A percentile compares a stretch with the other conserved stretches of the same genome.
Conservation (phyloP, 2,888 invertebrate genomes). For the Microctonus aethiopoides region DNA sequence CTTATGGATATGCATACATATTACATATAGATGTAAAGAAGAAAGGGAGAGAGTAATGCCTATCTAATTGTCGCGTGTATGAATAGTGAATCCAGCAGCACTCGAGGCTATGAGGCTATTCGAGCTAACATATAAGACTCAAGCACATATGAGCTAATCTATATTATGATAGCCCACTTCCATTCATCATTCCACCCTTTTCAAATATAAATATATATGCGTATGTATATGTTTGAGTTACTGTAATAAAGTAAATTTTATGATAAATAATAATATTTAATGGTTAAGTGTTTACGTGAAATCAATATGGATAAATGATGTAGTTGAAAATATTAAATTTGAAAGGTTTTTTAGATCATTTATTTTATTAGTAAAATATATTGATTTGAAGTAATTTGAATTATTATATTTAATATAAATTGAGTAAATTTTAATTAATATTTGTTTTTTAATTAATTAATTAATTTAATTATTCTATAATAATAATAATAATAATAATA, state of each 20-base stretch:
- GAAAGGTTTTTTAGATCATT: no score
- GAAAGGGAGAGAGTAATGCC: constrained; percentile 61
- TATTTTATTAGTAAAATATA: no score
- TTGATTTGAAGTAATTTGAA: no score
- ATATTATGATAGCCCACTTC: constrained; percentile 64
- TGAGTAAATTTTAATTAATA: no score
- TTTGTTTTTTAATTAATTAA: no score
- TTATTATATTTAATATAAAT: no score
- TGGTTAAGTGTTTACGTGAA: background rate
- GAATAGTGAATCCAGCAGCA: constrained; percentile 67
- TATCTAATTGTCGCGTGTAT: constrained; percentile 68
- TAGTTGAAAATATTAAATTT: background rate
- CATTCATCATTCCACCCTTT: constrained; percentile 9
- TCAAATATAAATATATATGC: background rate
- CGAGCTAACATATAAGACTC: constrained; percentile 62
- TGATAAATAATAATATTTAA: background rate
- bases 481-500: no score
- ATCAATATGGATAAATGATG: no score
- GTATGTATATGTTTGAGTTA: background rate
- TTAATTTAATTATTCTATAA: no score
- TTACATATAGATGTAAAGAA: background rate
- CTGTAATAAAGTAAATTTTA: background rate
- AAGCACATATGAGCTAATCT: constrained; percentile 66
- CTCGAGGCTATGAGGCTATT: constrained; percentile 65
- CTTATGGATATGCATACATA: no score